Evolutionary conservation across 2,888 invertebrate species (phyloP), one percentile per base, ranked within the genome.

Genomic region (Micropterix aruncella): DNA sequence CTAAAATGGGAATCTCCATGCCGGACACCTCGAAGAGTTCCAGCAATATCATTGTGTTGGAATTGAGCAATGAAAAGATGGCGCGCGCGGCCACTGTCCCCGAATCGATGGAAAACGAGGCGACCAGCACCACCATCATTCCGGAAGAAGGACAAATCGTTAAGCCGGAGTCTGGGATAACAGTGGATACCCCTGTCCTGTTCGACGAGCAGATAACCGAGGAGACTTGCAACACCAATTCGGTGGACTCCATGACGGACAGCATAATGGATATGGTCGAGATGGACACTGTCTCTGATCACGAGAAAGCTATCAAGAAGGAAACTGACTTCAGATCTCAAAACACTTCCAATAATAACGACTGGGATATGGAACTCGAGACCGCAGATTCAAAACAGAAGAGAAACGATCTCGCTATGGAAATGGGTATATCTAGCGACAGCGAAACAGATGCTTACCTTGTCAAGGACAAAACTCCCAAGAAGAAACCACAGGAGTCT

Each of bases 281-380:
- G 7, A 57, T 65, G 38, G 65, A 60, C 9, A 62, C 61, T 40
- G 46, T 59, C 1, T 60, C 19, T 49, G 36, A 52, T 2, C 64
- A 64, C 52, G 54, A 60, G 2, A 60, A 52, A 47, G 60, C 56
- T 47, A 55, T 52, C 41, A 66, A 66, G 51, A 60, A 62, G 42
- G 55, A 56, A 0, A 59, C 53, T 16, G 59, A 53, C 2, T 67
- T 66, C 48, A 65, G 66, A 47, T 40, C 42, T 7, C 42, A 37
- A n/a, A 39, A 37, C 2, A 60, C 67, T 16, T 63, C 70, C 41
- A 65, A 63, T 48, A 66, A 66, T 44, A 65, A 70, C 2, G 77
- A 77, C 52, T 78, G 77, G 77, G 77, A 77, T 56, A 73, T 75
- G 63, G 77, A 77, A 54, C 56, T 77, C 38, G 77, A 76, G 48